Evolutionary conservation across 2,888 invertebrate genomes (phyloP).

Genomic region (Quadroppia sp.): DNA sequence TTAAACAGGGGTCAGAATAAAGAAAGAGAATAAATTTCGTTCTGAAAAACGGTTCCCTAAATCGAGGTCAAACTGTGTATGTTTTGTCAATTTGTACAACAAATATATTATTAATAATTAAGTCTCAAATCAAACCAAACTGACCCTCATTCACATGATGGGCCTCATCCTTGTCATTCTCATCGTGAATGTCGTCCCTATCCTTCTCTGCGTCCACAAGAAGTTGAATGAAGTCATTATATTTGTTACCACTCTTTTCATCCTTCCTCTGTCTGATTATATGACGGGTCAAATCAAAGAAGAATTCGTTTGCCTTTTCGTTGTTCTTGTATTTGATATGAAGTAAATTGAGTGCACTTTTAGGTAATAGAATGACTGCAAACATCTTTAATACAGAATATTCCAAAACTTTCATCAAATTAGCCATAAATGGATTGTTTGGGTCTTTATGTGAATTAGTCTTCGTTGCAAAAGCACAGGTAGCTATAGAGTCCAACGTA

Average conservation of each 20-base stretch:
- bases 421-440: slow-evolving; percentile 14
- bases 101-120: background rate
- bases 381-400: background rate
- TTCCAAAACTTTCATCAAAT: slow-evolving; percentile 22
- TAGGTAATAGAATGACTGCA: background rate
- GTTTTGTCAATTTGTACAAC: too few species aligned
- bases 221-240: slow-evolving; percentile 37
- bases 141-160: slow-evolving; percentile 39
- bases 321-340: background rate
- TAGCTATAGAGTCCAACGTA: slow-evolving; percentile 62
- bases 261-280: slow-evolving; percentile 3
- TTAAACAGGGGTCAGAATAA: too few species aligned
- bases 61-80: too few species aligned
- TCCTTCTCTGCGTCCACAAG: slow-evolving; percentile 29
- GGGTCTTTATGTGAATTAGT: slow-evolving; percentile 53
- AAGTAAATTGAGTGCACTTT: background rate
- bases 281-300: slow-evolving; percentile 20
- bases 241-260: background rate
- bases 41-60: too few species aligned
- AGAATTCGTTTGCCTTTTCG: slow-evolving; percentile 4
- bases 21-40: too few species aligned
- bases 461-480: slow-evolving; percentile 61
- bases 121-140: background rate
- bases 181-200: background rate
- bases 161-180: slow-evolving; percentile 9